These are phyloP conservation scores for Tachina fera DNA, from an alignment of 2,888 invertebrate genomes.

Conservation along the genomic window DNA sequence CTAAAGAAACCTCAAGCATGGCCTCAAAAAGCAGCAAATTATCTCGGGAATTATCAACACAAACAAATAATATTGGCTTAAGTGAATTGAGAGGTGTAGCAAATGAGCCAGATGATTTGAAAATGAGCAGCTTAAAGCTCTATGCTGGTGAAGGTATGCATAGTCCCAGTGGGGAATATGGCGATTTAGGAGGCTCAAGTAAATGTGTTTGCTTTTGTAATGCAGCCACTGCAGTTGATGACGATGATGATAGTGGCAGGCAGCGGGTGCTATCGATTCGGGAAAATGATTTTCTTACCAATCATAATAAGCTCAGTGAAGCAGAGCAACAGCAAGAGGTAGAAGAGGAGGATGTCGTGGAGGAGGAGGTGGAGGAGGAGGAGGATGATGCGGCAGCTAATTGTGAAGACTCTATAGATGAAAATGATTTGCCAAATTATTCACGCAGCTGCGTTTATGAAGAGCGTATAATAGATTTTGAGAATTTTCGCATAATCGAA, in stretches of 20 bases:
- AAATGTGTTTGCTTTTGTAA: constrained; percentile 54
- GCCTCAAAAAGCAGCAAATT: background rate
- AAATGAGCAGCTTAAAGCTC: background rate
- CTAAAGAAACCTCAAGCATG: background rate
- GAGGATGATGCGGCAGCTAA: background rate
- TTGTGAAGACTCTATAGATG: constrained; percentile 29
- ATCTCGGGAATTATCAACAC: background rate
- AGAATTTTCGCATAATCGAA: constrained; percentile 79
- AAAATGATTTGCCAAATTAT: constrained; percentile 65
- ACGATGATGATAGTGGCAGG: background rate
- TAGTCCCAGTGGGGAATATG: background rate
- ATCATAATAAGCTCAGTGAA: background rate
- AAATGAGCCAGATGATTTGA: background rate
- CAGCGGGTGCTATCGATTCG: constrained; percentile 40
- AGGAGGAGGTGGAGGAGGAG: background rate
- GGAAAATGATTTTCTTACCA: constrained; percentile 42
- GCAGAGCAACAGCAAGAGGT: background rate
- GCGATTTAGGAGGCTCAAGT: background rate
- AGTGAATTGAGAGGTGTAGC: background rate
- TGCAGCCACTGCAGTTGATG: background rate
- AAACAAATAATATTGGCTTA: background rate
- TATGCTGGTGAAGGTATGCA: background rate
- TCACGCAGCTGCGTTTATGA: constrained; percentile 69
- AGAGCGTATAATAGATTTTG: constrained; percentile 78
- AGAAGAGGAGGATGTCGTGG: background rate